phyloP scores from a whole-genome alignment of 2,113 vertebrate species.

The Sminthopsis crassicaudata region DNA sequence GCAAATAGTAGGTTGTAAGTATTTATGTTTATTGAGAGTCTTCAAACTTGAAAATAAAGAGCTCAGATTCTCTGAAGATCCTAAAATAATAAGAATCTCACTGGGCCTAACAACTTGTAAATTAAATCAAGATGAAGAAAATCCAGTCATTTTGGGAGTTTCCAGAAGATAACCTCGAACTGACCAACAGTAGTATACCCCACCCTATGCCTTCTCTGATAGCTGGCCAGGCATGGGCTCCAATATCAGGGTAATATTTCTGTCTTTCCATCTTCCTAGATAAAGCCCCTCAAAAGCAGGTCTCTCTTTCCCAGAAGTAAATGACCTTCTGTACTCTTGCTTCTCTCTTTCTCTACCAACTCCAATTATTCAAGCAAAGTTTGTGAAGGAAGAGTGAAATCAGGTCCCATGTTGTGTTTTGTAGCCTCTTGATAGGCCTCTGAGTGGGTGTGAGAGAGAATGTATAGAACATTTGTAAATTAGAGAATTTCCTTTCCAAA shows the following conservation, averaged over 20 bases:
- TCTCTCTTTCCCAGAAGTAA: neutral
- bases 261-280: rapidly evolving
- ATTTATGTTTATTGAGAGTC: neutral
- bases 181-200: neutral
- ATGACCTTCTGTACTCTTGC: neutral
- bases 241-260: too few species aligned
- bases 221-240: neutral
- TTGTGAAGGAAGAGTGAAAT: neutral
- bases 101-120: neutral
- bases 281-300: neutral
- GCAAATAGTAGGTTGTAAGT: too few species aligned
- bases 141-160: neutral
- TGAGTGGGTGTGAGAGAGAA: neutral
- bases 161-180: neutral
- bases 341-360: neutral
- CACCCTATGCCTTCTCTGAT: neutral
- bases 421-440: neutral
- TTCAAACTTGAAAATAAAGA: neutral
- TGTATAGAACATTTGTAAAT: neutral
- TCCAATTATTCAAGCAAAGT: neutral
- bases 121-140: neutral
- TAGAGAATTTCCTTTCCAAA: neutral
- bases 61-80: neutral
- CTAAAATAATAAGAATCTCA: neutral
- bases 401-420: neutral